phyloP scores from a whole-genome alignment of 2,888 invertebrate species.

The Ariolimax columbianus region DNA sequence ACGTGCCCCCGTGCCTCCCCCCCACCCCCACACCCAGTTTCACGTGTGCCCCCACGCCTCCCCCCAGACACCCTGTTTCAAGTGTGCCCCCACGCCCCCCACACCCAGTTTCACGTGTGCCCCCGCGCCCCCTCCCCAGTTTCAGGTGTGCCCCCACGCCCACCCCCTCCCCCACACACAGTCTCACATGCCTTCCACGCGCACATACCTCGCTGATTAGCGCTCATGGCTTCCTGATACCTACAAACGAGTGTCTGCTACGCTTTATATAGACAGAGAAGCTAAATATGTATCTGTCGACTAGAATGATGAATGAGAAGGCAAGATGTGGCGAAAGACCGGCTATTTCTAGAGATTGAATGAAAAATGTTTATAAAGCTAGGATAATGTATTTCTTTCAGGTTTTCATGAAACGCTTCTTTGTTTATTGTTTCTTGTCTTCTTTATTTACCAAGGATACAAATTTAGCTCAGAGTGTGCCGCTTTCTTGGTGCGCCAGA shows the following conservation, averaged over 20 bases:
- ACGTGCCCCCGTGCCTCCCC: too few species aligned
- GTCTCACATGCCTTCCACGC: too few species aligned
- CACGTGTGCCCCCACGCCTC: too few species aligned
- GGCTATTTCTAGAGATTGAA: background rate
- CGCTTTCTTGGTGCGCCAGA: background rate
- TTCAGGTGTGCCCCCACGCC: too few species aligned
- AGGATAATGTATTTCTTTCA: background rate
- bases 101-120: too few species aligned
- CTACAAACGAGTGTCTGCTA: background rate
- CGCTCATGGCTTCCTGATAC: background rate
- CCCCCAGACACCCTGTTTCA: too few species aligned
- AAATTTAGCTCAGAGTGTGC: background rate
- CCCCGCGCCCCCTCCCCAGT: too few species aligned
- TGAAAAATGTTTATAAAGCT: background rate
- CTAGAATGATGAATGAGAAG: background rate
- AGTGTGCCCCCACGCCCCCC: too few species aligned
- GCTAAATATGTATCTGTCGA: background rate
- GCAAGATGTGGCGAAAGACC: background rate
- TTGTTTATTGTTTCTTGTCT: background rate
- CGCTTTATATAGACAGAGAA: background rate
- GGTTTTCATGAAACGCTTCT: background rate
- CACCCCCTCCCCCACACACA: too few species aligned
- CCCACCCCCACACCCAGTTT: too few species aligned
- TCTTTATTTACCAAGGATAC: background rate
- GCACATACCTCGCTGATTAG: too few species aligned